phyloP scores from a whole-genome alignment of 2,797 vertebrate species.

The Lutjanus argentimaculatus region DNA sequence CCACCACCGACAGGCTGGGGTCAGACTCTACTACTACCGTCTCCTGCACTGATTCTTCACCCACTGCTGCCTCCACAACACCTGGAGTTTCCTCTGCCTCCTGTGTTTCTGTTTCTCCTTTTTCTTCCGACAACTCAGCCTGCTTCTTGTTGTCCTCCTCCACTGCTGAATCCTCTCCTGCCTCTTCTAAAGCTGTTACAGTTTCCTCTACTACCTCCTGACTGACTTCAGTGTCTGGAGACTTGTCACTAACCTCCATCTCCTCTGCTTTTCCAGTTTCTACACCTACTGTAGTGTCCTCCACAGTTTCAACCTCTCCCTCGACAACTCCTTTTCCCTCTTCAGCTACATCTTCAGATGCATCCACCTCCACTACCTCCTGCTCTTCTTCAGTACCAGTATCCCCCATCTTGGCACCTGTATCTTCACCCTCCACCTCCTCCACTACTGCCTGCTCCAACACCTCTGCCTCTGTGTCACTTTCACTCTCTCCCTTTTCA shows the following conservation, averaged over 20 bases:
- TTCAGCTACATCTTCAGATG: constrained; percentile 31
- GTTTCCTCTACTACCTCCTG: constrained; percentile 44
- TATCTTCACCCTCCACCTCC: constrained; percentile 30
- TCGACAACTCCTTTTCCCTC: constrained; percentile 28
- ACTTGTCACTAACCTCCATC: constrained; percentile 36
- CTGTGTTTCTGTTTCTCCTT: constrained; percentile 46
- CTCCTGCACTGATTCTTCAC: constrained; percentile 45
- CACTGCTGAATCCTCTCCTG: constrained; percentile 22
- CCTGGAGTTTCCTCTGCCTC: constrained; percentile 40
- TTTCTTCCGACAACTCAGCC: constrained; percentile 42
- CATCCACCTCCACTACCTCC: constrained; percentile 28
- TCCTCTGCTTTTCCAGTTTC: constrained; percentile 42
- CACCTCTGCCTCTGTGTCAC: constrained; percentile 22
- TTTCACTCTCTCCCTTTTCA: constrained; percentile 16
- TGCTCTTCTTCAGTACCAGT: constrained; percentile 35
- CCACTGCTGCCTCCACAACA: constrained; percentile 36
- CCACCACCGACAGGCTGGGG: neutral
- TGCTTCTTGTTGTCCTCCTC: constrained; percentile 36
- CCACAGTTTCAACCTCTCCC: constrained; percentile 31
- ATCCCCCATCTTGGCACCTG: constrained; percentile 24
- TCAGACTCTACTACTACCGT: constrained; percentile 39
- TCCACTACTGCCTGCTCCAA: constrained; percentile 37
- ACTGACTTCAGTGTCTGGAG: constrained; percentile 28
- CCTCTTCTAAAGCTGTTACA: constrained; percentile 31
- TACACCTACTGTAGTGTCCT: constrained; percentile 30